A percentile compares a stretch with the other conserved stretches of the same genome.
phyloP scores from a whole-genome alignment of 2,797 vertebrate genomes.

The Oreochromis grahami region DNA sequence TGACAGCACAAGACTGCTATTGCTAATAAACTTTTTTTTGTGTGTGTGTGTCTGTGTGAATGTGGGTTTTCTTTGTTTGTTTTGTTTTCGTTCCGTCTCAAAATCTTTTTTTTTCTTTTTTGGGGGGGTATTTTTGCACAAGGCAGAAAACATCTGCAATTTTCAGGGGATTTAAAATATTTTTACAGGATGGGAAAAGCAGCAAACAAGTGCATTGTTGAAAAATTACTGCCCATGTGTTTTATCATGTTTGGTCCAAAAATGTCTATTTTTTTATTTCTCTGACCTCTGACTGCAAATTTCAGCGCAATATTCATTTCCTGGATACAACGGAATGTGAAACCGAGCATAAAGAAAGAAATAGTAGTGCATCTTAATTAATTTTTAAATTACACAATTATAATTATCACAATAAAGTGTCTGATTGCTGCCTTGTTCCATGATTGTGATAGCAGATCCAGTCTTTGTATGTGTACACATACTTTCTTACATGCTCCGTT shows the following conservation, averaged over 20 bases:
- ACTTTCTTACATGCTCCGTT: neutral
- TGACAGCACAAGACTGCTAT: neutral
- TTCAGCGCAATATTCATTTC: neutral
- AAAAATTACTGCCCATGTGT: neutral
- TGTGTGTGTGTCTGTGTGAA: neutral
- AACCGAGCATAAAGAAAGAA: neutral
- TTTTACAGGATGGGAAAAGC: neutral
- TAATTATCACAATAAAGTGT: slow-evolving; percentile 13
- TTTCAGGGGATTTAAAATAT: neutral
- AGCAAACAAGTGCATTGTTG: neutral
- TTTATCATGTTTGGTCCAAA: neutral
- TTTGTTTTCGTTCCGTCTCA: neutral
- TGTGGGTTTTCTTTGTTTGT: neutral
- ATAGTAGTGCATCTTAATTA: neutral
- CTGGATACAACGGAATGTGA: neutral
- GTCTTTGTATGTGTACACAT: neutral
- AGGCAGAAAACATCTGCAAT: neutral
- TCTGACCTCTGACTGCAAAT: neutral
- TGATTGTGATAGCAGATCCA: slow-evolving; percentile 13
- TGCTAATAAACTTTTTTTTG: neutral
- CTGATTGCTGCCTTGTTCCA: neutral
- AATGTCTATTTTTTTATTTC: neutral
- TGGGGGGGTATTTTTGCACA: neutral
- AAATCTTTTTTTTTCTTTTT: neutral
- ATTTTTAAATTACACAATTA: neutral